A percentile compares a stretch with the other conserved stretches of the same genome.
Conservation (phyloP, 2,888 invertebrate species). For the Tetranychus piercei region DNA sequence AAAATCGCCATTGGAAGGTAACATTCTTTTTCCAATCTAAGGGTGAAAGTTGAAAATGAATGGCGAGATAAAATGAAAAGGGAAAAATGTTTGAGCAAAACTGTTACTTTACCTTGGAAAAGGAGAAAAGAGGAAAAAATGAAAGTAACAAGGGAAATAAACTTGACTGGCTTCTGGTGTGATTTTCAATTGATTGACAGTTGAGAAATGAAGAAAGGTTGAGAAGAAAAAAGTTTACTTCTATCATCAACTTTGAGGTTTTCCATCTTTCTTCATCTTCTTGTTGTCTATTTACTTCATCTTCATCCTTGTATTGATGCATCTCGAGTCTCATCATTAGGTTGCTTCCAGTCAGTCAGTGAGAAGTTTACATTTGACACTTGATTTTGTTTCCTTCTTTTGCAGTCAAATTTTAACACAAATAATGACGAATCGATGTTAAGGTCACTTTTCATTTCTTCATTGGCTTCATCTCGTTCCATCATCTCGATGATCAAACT, state of each 20-base stretch:
- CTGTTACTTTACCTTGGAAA: neutral
- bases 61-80: neutral
- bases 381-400: neutral
- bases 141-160: slow-evolving; percentile 1
- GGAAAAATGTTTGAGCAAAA: neutral
- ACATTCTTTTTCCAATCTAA: neutral
- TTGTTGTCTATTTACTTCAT: neutral
- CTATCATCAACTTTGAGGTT: neutral
- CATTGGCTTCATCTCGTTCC: too few species aligned
- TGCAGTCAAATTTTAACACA: neutral
- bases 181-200: neutral
- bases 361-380: neutral
- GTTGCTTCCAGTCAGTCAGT: neutral
- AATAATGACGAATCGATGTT: too few species aligned
- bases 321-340: neutral
- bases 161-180: neutral
- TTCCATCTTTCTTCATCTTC: neutral
- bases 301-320: neutral
- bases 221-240: neutral
- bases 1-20: slow-evolving; percentile 49
- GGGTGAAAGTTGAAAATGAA: neutral
- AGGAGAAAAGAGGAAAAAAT: neutral
- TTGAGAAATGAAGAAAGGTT: neutral
- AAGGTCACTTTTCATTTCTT: too few species aligned
- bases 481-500: too few species aligned